A percentile compares a stretch with the other conserved stretches of the same genome.
phyloP scores from a whole-genome alignment of 2,888 invertebrate species.

The Apotomis capreana region DNA sequence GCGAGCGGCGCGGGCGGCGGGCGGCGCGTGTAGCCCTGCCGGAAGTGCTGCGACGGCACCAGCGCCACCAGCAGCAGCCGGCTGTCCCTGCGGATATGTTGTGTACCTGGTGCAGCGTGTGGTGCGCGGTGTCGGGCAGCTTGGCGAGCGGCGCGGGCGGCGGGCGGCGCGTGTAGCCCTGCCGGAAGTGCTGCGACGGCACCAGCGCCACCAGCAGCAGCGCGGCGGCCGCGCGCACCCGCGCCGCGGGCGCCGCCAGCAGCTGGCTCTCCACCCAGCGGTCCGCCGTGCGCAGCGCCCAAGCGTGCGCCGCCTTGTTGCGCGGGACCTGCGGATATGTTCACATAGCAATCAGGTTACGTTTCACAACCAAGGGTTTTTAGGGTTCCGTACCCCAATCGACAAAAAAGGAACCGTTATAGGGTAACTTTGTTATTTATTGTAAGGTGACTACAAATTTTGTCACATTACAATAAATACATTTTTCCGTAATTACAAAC shows the following conservation, averaged over 20 bases:
- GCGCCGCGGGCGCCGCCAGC: slow-evolving; percentile 91
- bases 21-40: slow-evolving; percentile 90
- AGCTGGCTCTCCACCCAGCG: slow-evolving; percentile 96
- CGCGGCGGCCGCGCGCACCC: slow-evolving; percentile 94
- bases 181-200: slow-evolving; percentile 94
- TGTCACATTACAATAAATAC: too few relatives aligned
- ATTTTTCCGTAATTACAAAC: too few relatives aligned
- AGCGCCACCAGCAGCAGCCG: slow-evolving; percentile 93
- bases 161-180: slow-evolving; percentile 88
- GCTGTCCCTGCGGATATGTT: slow-evolving; percentile 83
- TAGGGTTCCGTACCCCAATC: too few relatives aligned
- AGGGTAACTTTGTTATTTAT: too few relatives aligned
- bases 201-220: slow-evolving; percentile 94
- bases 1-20: slow-evolving; percentile 54
- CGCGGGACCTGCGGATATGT: slow-evolving; percentile 85
- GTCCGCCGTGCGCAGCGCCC: slow-evolving; percentile 96
- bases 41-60: slow-evolving; percentile 95
- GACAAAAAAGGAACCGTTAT: too few relatives aligned
- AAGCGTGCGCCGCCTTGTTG: slow-evolving; percentile 94
- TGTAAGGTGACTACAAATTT: too few relatives aligned
- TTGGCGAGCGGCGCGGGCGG: slow-evolving; percentile 58
- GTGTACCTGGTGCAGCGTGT: slow-evolving; percentile 80
- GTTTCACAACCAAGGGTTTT: too few relatives aligned
- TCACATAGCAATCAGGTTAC: neutral
- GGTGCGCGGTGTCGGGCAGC: slow-evolving; percentile 79